Percentiles rank a stretch among this genome's conserved stretches.
Evolutionary conservation across 1,140 invertebrate species (phyloP).

Genomic region (Rhyacophila brunnea): DNA sequence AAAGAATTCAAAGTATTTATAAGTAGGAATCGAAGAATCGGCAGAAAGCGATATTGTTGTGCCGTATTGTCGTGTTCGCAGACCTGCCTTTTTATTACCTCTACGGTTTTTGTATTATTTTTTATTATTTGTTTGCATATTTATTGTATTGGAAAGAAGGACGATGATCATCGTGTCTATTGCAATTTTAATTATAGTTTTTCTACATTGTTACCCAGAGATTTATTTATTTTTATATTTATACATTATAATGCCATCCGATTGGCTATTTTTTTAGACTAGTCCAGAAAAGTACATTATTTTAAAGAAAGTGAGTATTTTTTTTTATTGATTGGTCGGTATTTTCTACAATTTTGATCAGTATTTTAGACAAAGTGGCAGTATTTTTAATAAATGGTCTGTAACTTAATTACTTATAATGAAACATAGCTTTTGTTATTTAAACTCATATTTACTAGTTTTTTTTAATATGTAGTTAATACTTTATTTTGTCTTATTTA

Average conservation of each 20-base stretch:
- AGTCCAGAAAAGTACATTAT: slow-evolving; percentile 12
- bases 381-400: too few relatives aligned
- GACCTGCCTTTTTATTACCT: slow-evolving; percentile 26
- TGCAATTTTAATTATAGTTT: slow-evolving; percentile 12
- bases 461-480: too few relatives aligned
- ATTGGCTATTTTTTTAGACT: slow-evolving; percentile 13
- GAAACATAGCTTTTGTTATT: too few relatives aligned
- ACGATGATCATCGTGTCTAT: slow-evolving; percentile 4
- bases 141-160: slow-evolving; percentile 28
- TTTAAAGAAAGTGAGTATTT: neutral
- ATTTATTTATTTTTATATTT: slow-evolving; percentile 25
- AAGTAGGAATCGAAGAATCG: too few relatives aligned
- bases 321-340: too few relatives aligned
- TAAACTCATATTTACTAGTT: too few relatives aligned
- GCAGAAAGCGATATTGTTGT: neutral
- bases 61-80: slow-evolving; percentile 1
- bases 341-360: too few relatives aligned
- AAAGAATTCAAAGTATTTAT: too few relatives aligned
- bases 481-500: too few relatives aligned
- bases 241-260: slow-evolving; percentile 7
- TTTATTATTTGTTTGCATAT: too few relatives aligned
- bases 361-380: too few relatives aligned
- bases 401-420: too few relatives aligned
- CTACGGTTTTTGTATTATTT: slow-evolving; percentile 17
- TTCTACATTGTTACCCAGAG: slow-evolving; percentile 20